phyloP scores from a whole-genome alignment of 2,888 invertebrate species.

The Drosophila stalkeri region DNA sequence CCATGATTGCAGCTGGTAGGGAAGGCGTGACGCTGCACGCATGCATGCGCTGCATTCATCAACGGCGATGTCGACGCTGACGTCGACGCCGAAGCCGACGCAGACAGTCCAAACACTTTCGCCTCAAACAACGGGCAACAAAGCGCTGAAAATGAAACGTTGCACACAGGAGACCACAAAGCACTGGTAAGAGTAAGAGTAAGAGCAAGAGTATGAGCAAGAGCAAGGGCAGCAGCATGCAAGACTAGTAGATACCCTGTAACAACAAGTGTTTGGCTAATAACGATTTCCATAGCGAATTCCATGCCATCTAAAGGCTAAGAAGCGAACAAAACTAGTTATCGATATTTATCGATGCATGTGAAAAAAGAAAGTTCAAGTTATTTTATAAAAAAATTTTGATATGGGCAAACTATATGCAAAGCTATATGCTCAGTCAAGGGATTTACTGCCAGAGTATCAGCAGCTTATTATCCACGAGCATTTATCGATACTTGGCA shows the following conservation, averaged over 20 bases:
- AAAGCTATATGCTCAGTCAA: background rate
- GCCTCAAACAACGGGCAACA: constrained; percentile 51
- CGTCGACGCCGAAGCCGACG: constrained; percentile 8
- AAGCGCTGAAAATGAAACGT: constrained; percentile 72
- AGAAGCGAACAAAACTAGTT: background rate
- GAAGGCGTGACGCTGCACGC: constrained; percentile 63
- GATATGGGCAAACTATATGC: background rate
- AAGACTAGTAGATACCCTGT: constrained; percentile 9
- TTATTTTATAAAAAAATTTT: background rate
- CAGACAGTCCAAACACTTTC: constrained; percentile 58
- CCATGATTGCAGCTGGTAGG: constrained; percentile 20
- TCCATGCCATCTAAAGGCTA: too few relatives aligned
- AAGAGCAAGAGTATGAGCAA: constrained; percentile 6
- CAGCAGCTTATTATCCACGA: background rate
- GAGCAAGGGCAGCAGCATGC: background rate
- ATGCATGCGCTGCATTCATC: constrained; percentile 80
- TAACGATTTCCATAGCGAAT: background rate
- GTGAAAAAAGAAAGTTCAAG: background rate
- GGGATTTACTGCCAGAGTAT: background rate
- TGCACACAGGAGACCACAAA: constrained; percentile 58
- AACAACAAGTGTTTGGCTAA: background rate
- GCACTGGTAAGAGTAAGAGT: constrained; percentile 31
- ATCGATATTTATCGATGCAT: constrained; percentile 1
- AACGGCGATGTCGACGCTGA: constrained; percentile 27
- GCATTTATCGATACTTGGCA: background rate